These are phyloP conservation scores for Actinostola sp. DNA, from an alignment of 92 coral and sea anemone genomes.

Conservation along the genomic window DNA sequence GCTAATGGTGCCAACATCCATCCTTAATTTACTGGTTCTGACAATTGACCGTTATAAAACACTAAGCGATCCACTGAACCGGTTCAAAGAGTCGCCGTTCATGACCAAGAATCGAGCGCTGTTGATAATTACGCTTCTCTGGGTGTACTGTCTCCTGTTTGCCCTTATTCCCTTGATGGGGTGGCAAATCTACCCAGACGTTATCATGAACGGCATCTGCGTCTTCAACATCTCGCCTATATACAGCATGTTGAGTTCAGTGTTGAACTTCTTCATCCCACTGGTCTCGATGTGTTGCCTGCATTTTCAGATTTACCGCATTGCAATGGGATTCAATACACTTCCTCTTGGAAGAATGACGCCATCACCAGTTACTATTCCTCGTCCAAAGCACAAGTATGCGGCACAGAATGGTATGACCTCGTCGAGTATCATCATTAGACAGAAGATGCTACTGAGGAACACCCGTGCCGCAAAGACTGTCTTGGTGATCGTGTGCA, in stretches of 20 bases:
- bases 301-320: constrained; percentile 60
- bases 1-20: constrained; percentile 74
- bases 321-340: constrained; percentile 3
- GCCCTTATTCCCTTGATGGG: constrained; percentile 75
- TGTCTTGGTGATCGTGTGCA: constrained; percentile 35
- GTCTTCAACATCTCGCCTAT: constrained; percentile 48
- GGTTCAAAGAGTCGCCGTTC: constrained; percentile 58
- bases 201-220: constrained; percentile 33
- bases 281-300: constrained; percentile 55
- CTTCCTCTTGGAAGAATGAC: not conserved
- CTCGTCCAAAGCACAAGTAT: not conserved
- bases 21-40: constrained; percentile 57
- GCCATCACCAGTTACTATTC: constrained; percentile 5
- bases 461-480: constrained; percentile 49
- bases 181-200: constrained; percentile 43
- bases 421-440: not conserved
- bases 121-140: constrained; percentile 33
- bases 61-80: constrained; percentile 62
- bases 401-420: not conserved
- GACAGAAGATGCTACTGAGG: constrained; percentile 12
- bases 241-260: constrained; percentile 68
- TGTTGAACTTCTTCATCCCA: constrained; percentile 72
- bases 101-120: constrained; percentile 61
- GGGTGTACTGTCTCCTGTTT: constrained; percentile 76
- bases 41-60: constrained; percentile 67